These are phyloP conservation scores for Bagarius yarrelli DNA, from an alignment of 2,113 vertebrate genomes.

Conservation along the genomic window DNA sequence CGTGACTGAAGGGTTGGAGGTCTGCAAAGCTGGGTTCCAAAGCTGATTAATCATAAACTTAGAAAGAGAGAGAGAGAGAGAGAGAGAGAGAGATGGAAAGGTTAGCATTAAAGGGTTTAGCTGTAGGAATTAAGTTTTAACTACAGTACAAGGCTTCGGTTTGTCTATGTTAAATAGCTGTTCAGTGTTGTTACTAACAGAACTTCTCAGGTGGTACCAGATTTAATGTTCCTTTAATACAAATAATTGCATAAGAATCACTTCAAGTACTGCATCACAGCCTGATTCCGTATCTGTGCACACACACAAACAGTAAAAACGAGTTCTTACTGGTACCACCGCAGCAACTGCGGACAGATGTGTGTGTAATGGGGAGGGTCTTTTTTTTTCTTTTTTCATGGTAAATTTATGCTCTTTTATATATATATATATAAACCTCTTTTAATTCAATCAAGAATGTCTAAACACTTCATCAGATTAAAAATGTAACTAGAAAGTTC, in stretches of 20 bases:
- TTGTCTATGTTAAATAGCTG: not conserved
- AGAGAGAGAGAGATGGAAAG: not conserved
- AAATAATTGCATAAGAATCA: not conserved
- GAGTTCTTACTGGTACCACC: too few species aligned
- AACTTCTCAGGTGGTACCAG: not conserved
- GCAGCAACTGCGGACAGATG: too few species aligned
- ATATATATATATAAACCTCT: too few species aligned
- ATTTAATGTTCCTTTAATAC: not conserved
- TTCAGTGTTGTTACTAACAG: not conserved
- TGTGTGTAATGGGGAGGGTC: too few species aligned
- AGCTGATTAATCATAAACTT: constrained; percentile 69
- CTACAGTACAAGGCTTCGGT: not conserved
- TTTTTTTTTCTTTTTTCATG: too few species aligned
- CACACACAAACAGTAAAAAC: too few species aligned
- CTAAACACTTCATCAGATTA: too few species aligned
- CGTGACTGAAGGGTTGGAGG: constrained; percentile 61
- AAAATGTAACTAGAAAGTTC: too few species aligned
- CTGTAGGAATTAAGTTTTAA: not conserved
- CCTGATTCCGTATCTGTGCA: too few species aligned
- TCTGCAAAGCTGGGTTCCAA: constrained; percentile 64
- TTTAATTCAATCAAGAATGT: too few species aligned
- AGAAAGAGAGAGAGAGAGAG: constrained; percentile 52
- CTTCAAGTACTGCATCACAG: not conserved
- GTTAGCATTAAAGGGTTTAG: constrained; percentile 24
- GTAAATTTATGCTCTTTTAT: too few species aligned